Evolutionary conservation across 2,797 vertebrate genomes (phyloP).

Genomic region (Novumbra hubbsi): DNA sequence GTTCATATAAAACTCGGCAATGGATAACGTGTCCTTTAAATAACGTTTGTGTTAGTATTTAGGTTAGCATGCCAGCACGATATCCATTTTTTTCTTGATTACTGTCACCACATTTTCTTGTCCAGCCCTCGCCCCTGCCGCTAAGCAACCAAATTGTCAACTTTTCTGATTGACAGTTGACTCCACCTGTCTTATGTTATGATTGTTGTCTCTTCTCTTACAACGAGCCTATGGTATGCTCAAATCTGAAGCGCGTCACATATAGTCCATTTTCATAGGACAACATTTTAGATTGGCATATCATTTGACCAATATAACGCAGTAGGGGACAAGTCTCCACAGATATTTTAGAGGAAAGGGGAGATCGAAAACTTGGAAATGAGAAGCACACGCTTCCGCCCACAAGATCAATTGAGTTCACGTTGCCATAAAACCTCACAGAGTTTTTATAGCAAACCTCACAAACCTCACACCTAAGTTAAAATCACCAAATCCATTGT

Average conservation of each 20-base stretch:
- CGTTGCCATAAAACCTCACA: too few species aligned
- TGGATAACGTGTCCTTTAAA: background rate
- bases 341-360: too few species aligned
- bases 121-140: constrained; percentile 27
- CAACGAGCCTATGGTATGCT: constrained; percentile 3
- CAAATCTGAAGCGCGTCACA: background rate
- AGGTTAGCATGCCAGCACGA: constrained; percentile 1
- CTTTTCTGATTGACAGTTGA: constrained; percentile 14
- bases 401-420: too few species aligned
- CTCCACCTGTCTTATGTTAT: constrained; percentile 9
- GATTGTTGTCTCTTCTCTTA: background rate
- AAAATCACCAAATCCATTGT: too few species aligned
- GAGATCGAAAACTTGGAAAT: too few species aligned
- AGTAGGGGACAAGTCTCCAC: background rate
- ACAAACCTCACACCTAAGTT: too few species aligned
- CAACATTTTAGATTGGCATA: constrained; percentile 5
- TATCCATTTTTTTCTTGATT: constrained; percentile 9
- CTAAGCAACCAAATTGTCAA: constrained; percentile 16
- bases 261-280: constrained; percentile 16
- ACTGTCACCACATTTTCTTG: constrained; percentile 25
- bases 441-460: too few species aligned
- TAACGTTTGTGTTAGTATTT: constrained; percentile 1
- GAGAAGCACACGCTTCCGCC: too few species aligned
- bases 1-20: background rate
- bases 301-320: constrained; percentile 2